Base-by-base conservation (phyloP, 2,113 vertebrate species). In the Aphelocoma coerulescens region DNA sequence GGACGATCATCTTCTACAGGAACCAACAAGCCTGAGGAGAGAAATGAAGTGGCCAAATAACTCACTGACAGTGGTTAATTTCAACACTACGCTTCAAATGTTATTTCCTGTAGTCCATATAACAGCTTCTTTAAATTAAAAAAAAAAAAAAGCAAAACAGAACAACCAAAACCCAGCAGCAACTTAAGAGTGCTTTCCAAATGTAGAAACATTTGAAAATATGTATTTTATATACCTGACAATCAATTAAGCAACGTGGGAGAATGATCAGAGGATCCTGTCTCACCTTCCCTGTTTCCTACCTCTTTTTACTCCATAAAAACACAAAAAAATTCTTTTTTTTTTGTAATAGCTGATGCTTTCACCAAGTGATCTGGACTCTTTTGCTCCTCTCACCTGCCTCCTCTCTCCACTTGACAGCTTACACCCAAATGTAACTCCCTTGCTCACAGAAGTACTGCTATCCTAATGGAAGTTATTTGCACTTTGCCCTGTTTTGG, bases 1-100 rank as follows among this genome's bases (percentile, higher is more conserved):
- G 98, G 97, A 83, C 97, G 99, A 68, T 99, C 99, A 17, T 99
- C 99, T 52, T 99, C 98, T 30, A 98, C 97, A 7, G 99, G 99
- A 90, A 98, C 94, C 89, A 99, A 89, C 94, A 99, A 96, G 69
- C 99, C 99, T 99, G 52, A 6, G 9, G 26, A 13, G 3, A 91
- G 41, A 89, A 74, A 78, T 35, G 9, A 8, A 94, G 24, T 5
- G 24, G 11, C 3, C 63, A 69, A 55, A 69, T 80, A 28, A 75
- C 24, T 88, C 78, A 55, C 0, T 74, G 48, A 49, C 27, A 78
- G 35, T 4, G 7, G 26, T 13, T 30, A 59, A 11, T 43, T 88
- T 44, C 35, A 84, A 86, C 4, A 76, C 32, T 49, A 49, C 4
- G 13, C 24, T 49, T 49, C 49, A 51, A 69, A 30, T 26, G 16